phyloP scores from a whole-genome alignment of 2,888 invertebrate genomes.

The Trichacis sp. region DNA sequence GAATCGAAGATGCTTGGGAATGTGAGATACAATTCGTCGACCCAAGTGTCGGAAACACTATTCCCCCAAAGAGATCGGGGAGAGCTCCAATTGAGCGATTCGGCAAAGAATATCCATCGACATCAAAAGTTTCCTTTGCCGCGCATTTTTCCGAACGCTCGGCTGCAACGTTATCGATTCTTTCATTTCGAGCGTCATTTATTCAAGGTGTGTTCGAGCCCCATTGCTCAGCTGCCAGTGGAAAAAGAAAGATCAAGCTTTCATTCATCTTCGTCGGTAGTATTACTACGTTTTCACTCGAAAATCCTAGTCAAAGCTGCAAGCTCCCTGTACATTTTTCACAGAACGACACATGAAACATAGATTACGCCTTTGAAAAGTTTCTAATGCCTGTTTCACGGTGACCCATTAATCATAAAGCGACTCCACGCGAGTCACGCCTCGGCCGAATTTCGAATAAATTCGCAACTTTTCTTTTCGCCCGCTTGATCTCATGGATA shows the following conservation, averaged over 20 bases:
- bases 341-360: conserved; percentile 8
- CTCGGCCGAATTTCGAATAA: not conserved
- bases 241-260: conserved; percentile 29
- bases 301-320: conserved; percentile 22
- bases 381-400: conserved; percentile 3
- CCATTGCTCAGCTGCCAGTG: conserved; percentile 17
- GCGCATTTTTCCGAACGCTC: conserved; percentile 20
- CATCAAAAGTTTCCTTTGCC: conserved; percentile 24
- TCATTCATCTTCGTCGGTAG: conserved; percentile 33
- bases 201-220: conserved; percentile 37
- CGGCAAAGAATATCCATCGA: not conserved
- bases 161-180: conserved; percentile 19
- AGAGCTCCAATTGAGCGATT: too few relatives aligned
- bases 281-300: conserved; percentile 17
- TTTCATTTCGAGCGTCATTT: conserved; percentile 29
- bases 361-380: conserved; percentile 7
- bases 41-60: not conserved
- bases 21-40: not conserved
- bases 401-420: not conserved
- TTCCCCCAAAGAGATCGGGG: not conserved
- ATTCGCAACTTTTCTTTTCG: not conserved
- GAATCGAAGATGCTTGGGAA: too few relatives aligned
- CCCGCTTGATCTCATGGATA: not conserved
- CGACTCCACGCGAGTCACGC: not conserved
- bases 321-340: conserved; percentile 24